Conservation (phyloP, 2,888 invertebrate species). For the Drosophila limbata region DNA sequence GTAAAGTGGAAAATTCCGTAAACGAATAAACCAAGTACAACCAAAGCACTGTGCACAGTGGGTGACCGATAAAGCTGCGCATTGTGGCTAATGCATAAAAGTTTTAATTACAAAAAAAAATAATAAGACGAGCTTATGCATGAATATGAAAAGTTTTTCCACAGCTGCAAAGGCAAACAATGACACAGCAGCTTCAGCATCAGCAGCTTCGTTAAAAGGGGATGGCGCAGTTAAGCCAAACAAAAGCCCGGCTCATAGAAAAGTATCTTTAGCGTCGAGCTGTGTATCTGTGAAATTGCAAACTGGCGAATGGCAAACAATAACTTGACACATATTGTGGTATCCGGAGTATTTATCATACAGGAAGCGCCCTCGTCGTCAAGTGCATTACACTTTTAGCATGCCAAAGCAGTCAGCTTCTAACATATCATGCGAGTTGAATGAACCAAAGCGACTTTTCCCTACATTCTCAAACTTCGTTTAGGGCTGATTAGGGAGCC, state of each 20-base stretch:
- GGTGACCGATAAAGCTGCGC: conserved; percentile 34
- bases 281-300: conserved; percentile 60
- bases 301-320: conserved; percentile 54
- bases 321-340: conserved; percentile 70
- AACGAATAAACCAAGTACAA: conserved; percentile 40
- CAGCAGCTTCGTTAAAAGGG: conserved; percentile 38
- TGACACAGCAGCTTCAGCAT: conserved; percentile 7
- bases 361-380: conserved; percentile 58
- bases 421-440: conserved; percentile 52
- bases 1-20: conserved; percentile 51
- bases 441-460: conserved; percentile 46
- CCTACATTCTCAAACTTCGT: conserved; percentile 32
- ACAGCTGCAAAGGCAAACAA: conserved; percentile 38
- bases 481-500: conserved; percentile 65
- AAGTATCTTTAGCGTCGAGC: conserved; percentile 44
- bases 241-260: conserved; percentile 62
- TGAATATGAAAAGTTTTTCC: conserved; percentile 40
- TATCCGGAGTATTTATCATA: conserved; percentile 49
- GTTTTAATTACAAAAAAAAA: conserved; percentile 65
- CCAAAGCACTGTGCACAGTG: conserved; percentile 28
- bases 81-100: conserved; percentile 48
- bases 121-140: conserved; percentile 3
- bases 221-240: conserved; percentile 40
- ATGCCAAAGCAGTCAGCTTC: conserved; percentile 49
- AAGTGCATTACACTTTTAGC: conserved; percentile 61